Conservation (phyloP, 2,113 vertebrate species). For the Lepisosteus osseus region DNA sequence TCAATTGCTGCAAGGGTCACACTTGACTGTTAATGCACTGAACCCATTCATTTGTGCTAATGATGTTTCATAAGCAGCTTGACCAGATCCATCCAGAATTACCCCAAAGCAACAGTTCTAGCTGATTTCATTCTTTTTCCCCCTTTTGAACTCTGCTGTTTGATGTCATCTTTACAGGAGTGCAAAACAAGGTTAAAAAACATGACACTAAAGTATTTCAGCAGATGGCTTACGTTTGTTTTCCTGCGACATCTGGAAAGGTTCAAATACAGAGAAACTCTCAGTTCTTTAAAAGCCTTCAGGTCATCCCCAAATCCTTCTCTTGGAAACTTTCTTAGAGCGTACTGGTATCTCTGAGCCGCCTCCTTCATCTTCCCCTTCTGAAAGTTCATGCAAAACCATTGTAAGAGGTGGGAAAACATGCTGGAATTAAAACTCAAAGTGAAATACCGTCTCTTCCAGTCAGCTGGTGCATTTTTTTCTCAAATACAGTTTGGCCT, state of each 20-base stretch:
- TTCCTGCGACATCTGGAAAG: conserved; percentile 94
- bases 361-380: conserved; percentile 99
- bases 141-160: too few relatives aligned
- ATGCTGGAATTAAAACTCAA: background rate
- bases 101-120: too few relatives aligned
- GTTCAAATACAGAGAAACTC: conserved; percentile 91
- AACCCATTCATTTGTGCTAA: too few relatives aligned
- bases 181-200: background rate
- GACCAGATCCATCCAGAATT: too few relatives aligned
- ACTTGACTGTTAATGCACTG: too few relatives aligned
- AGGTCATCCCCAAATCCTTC: conserved; percentile 93
- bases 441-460: background rate
- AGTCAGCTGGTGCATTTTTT: conserved; percentile 16
- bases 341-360: conserved; percentile 94
- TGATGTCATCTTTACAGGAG: too few relatives aligned
- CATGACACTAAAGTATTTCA: background rate
- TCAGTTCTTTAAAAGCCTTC: conserved; percentile 89
- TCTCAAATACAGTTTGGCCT: conserved; percentile 16
- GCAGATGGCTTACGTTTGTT: conserved; percentile 82
- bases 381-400: conserved; percentile 54
- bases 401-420: background rate
- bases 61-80: too few relatives aligned
- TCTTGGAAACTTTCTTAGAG: conserved; percentile 91
- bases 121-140: too few relatives aligned
- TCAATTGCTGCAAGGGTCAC: too few relatives aligned